Conservation (phyloP, 2,113 vertebrate species). For the Cyrtonyx montezumae region DNA sequence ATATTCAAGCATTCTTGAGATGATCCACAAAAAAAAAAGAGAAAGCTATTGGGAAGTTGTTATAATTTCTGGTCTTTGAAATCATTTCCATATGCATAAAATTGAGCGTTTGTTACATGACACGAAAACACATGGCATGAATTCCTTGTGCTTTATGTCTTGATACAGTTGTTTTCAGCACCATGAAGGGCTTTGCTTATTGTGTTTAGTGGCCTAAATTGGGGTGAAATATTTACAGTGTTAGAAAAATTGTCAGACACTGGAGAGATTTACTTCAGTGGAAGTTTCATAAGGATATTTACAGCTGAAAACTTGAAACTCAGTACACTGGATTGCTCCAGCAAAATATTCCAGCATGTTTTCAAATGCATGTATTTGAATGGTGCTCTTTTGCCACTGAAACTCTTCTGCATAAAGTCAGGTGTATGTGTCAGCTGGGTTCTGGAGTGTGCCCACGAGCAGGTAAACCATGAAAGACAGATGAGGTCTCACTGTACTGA, state of each 20-base stretch:
- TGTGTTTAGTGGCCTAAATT: neutral
- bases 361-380: neutral
- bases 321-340: neutral
- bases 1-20: neutral
- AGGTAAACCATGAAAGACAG: neutral
- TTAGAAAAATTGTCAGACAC: neutral
- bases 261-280: neutral
- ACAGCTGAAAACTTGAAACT: neutral
- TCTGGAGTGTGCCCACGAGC: neutral
- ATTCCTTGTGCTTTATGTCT: neutral
- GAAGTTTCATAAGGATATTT: no score
- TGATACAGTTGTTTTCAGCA: neutral
- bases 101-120: neutral
- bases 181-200: neutral
- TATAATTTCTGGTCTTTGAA: neutral
- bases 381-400: neutral
- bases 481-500: neutral
- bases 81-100: neutral
- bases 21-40: neutral
- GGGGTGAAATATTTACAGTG: neutral
- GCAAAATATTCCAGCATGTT: neutral
- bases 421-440: neutral
- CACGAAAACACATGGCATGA: neutral
- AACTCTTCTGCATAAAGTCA: neutral
- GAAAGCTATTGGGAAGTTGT: neutral